Evolutionary conservation across 2,113 vertebrate genomes (phyloP), one percentile per base, ranked within the genome.

Genomic region (Apodemus speciosus): DNA sequence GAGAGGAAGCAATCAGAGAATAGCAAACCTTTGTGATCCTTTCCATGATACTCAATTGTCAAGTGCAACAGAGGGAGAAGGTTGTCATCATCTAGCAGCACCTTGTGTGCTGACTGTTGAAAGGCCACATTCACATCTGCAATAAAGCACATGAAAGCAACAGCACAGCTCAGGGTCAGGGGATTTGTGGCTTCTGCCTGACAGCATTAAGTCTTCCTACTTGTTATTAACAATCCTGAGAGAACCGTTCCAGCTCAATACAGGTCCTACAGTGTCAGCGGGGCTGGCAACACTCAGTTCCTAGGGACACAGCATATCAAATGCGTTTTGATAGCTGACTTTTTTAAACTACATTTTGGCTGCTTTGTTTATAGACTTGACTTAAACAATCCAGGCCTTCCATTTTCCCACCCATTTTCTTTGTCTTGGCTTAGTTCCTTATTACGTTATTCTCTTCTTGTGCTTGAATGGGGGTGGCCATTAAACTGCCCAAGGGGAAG

Each of bases 81-180:
- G 97, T 99, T 99, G 98, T 99, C 99, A 11, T 99, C 99, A 11
- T 99, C 99, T 68, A 99, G 97, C 23, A 99, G 95, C 5, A 99
- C 99, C 88, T 99, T 99, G 94, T 99, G 99, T 89, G 99, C 99
- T 0, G 99, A 99, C 97, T 99, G 99, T 96, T 99, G 99, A 96
- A 99, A 99, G 0, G 99, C 99, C 95, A 99, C 99, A 0, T 99
- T 99, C 32, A 99, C 99, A 91, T 99, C 99, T 99, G 96, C 58
- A 75, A 84, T 56, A 96, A 38, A 95, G 56, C 69, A 92, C 13
- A 14, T 0, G 40, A 51, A 0, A 25, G 40, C 20, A 53, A 27
- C 0, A n/a, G 51, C 6, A 51, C 64, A 27, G 2, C 1, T 51
- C 32, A 51, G 15, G 75, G 16, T 49, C 15, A 81, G 79, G 35